A percentile compares a stretch with the other conserved stretches of the same genome.
Evolutionary conservation across 2,113 vertebrate genomes (phyloP).

Genomic region (Macquaria ambigua): DNA sequence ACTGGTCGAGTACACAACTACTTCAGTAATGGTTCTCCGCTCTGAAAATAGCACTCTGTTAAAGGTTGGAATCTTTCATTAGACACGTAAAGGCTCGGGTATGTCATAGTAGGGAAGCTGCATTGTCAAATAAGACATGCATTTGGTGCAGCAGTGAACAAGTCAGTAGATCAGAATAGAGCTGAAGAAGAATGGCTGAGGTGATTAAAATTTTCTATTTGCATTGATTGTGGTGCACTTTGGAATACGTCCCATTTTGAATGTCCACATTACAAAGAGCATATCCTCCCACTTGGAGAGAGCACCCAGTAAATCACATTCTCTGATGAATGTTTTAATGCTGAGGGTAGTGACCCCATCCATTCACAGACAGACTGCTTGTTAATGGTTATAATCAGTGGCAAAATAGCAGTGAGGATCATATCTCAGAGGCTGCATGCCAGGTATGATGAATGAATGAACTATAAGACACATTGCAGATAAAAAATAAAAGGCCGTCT

Average conservation of each 20-base stretch:
- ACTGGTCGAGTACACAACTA: conserved; percentile 14
- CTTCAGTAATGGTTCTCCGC: conserved; percentile 6
- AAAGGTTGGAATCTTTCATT: conserved; percentile 21
- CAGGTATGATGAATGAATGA: conserved; percentile 5
- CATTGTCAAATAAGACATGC: conserved; percentile 10
- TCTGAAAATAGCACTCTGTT: conserved; percentile 17
- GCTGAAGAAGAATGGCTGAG: conserved; percentile 24
- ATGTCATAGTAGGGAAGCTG: conserved; percentile 4
- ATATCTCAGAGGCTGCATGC: conserved; percentile 35
- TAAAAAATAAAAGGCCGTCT: not conserved
- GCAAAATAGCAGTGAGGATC: conserved; percentile 15
- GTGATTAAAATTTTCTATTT: conserved; percentile 46
- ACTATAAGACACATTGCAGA: not conserved
- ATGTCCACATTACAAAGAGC: conserved; percentile 14
- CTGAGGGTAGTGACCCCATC: conserved; percentile 40
- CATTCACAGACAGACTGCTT: conserved; percentile 35
- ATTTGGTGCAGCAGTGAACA: conserved; percentile 15
- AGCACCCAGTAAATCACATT: conserved; percentile 34
- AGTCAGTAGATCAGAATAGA: conserved; percentile 32
- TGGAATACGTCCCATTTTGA: conserved; percentile 24
- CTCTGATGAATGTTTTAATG: conserved; percentile 52
- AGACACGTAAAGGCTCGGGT: not conserved
- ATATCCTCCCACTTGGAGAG: conserved; percentile 1
- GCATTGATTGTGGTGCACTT: conserved; percentile 41
- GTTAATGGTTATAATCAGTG: conserved; percentile 52